phyloP scores from a whole-genome alignment of 2,797 vertebrate genomes.

The Myripristis jacobus region DNA sequence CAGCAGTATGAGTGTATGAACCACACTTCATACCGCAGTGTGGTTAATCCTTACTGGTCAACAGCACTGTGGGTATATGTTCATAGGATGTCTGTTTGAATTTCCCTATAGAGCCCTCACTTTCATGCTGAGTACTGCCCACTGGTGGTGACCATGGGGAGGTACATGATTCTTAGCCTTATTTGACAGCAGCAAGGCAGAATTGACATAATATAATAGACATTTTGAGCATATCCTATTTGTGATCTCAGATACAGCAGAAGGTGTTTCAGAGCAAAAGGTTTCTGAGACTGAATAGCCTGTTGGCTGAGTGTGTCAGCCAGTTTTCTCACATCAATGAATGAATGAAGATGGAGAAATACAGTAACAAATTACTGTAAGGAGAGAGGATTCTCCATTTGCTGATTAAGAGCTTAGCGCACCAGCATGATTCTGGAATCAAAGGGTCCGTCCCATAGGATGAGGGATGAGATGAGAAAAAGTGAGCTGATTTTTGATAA shows the following conservation, averaged over 20 bases:
- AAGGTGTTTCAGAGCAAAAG: constrained; percentile 49
- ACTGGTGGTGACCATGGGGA: constrained; percentile 7
- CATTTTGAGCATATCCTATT: constrained; percentile 6
- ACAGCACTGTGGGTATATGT: not conserved
- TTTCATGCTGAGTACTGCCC: not conserved
- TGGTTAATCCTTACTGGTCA: too few relatives aligned
- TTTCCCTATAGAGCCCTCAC: not conserved
- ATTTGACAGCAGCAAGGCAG: not conserved
- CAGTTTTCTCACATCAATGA: constrained; percentile 36
- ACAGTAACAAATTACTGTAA: constrained; percentile 50
- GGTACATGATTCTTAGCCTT: not conserved
- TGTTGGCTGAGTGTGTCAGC: constrained; percentile 34
- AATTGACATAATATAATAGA: constrained; percentile 10
- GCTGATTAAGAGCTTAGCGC: constrained; percentile 47
- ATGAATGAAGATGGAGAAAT: constrained; percentile 36
- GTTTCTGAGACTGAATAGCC: constrained; percentile 27
- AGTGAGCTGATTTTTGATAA: constrained; percentile 47
- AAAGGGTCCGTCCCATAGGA: constrained; percentile 51
- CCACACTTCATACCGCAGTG: not conserved
- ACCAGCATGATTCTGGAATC: constrained; percentile 61
- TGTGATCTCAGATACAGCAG: constrained; percentile 38
- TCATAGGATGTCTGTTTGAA: not conserved
- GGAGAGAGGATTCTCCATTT: constrained; percentile 25
- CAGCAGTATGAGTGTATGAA: not conserved
- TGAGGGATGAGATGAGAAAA: constrained; percentile 47